Evolutionary conservation across 2,888 invertebrate genomes (phyloP).

Genomic region (Eupithecia inturbata): DNA sequence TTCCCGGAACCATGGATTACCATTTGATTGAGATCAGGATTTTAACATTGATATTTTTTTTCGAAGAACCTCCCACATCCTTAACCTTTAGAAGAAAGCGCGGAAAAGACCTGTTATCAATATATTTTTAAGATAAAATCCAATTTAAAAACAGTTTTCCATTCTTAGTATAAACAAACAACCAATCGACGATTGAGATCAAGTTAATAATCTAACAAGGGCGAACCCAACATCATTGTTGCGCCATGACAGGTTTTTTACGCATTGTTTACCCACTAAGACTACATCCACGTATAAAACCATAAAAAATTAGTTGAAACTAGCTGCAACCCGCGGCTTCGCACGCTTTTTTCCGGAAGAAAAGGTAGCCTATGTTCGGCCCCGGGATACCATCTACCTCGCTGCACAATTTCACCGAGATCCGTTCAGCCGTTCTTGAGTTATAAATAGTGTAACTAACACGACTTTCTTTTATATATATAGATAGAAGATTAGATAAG

Average conservation of each 20-base stretch:
- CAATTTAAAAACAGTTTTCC: background rate
- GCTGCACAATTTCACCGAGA: too few species aligned
- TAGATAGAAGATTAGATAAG: too few species aligned
- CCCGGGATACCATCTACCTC: too few species aligned
- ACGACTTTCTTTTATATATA: too few species aligned
- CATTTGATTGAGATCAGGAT: background rate
- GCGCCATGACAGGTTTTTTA: background rate
- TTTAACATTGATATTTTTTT: background rate
- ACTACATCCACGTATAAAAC: too few species aligned
- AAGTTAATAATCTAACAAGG: background rate
- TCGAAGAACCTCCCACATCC: background rate
- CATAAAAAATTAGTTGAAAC: too few species aligned
- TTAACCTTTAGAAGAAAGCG: background rate
- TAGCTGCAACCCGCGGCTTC: too few species aligned
- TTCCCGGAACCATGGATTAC: background rate
- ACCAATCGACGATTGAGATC: background rate
- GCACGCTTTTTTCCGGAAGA: too few species aligned
- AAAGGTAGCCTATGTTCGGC: too few species aligned
- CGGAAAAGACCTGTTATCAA: background rate
- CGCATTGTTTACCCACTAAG: too few species aligned
- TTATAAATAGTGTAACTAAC: too few species aligned
- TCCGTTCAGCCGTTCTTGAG: too few species aligned
- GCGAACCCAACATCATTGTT: background rate
- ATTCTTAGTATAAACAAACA: background rate
- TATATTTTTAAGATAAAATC: background rate